Percentiles rank a stretch among this genome's conserved stretches.
Evolutionary conservation across 2,888 invertebrate species (phyloP).

Genomic region (Xylota segnis): DNA sequence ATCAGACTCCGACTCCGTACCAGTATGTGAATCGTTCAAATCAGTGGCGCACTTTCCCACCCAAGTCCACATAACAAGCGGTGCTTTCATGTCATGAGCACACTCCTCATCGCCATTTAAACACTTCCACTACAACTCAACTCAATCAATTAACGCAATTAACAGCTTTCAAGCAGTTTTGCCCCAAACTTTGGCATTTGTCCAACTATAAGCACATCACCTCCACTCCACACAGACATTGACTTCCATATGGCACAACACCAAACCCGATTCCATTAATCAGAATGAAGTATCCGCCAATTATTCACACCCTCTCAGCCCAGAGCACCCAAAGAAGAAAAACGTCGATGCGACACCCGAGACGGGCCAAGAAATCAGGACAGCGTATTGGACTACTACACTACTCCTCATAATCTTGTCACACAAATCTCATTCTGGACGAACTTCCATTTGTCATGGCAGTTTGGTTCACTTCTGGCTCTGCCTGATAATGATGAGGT

Average conservation of each 20-base stretch:
- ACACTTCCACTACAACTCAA: not conserved
- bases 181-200: not conserved
- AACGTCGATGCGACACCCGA: not conserved
- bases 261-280: conserved; percentile 24
- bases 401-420: conserved; percentile 57
- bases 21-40: too few species aligned
- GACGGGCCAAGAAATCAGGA: not conserved
- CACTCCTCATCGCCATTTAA: conserved; percentile 1
- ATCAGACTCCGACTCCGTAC: too few species aligned
- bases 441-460: conserved; percentile 49
- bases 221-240: not conserved
- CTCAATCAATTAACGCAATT: conserved; percentile 20
- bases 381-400: conserved; percentile 8
- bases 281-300: conserved; percentile 29
- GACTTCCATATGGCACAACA: conserved; percentile 18
- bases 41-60: too few species aligned
- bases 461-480: not conserved
- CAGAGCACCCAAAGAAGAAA: not conserved
- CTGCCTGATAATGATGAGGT: conserved; percentile 12
- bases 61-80: not conserved
- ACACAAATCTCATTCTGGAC: conserved; percentile 54
- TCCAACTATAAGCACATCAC: conserved; percentile 6
- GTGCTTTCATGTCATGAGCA: not conserved
- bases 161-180: not conserved
- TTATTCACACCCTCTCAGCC: conserved; percentile 33